Base-by-base conservation (phyloP, 2,888 invertebrate species). In the Mythimna vitellina region DNA sequence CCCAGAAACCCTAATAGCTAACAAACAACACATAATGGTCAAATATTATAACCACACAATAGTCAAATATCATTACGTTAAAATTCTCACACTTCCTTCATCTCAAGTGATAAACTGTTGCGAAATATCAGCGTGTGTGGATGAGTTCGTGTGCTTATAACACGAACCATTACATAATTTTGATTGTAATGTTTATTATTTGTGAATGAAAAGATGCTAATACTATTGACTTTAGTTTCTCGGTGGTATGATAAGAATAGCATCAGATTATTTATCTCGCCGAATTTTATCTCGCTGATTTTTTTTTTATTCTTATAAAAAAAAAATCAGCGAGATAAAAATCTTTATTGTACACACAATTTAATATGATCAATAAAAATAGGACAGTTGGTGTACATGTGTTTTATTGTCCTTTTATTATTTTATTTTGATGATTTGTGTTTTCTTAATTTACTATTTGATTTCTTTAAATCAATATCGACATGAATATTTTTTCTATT, bases 1-100 rank as follows among this genome's bases (percentile, higher is more conserved):
- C 79, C 65, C 32, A 67, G 8, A 65, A 63, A 76, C 69, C 46
- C 58, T 69, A 70, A 82, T 73, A 35, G 60, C 73, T 46, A 46
- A 60, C 68, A 70, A 72, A 79, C 32, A 78, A 1, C 20, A 29
- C 35, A n/a, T 56, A 78, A 61, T 60, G 25, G 1, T 61, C 22
- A 76, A 79, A 68, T 68, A 68, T 38, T 42, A 53, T 35, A 58
- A 65, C n/a, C 32, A 60, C 7, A 42, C 42, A 46, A 14, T 61
- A 7, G 54, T 25, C 46, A 62, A 49, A 56, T 29, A 70, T 32
- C 38, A 22, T 14, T 29, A 57, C 10, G 25, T 54, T 25, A n/a
- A 62, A 8, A 29, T n/a, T 66, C 12, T 35, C 58, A 20, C 53
- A 64, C 72, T 72, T 73, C 65, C 72, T 70, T 7, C 17, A 46